Evolutionary conservation across 2,888 invertebrate genomes (phyloP), one percentile per base, ranked within the genome.

Genomic region (Protonemura montana): DNA sequence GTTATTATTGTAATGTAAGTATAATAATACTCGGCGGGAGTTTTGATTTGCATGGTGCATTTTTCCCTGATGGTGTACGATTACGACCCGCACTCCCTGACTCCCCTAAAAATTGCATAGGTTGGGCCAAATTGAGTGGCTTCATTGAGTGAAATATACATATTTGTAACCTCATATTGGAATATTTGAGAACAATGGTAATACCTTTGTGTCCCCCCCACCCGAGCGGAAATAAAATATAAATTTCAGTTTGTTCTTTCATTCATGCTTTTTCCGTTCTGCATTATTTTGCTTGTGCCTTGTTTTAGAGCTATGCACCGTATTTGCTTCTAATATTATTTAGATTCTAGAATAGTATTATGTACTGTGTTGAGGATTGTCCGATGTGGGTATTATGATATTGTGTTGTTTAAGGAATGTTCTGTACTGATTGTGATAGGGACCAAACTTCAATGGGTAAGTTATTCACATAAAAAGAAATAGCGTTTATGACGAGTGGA

Each of bases 1-100:
- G 59, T 84, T 76, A 27, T 76, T 28, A 26, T 84, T 59, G 25
- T 16, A 76, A n/a, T 84, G 84, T 84, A 84, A 84, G 84, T 84
- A 84, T 76, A 76, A 26, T 16, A 2, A 27, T 21, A 35, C 35
- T 35, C 35, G 35, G 59, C 26, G 76, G 27, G 29, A 26, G 21
- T 27, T 29, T 29, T 29, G n/a, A 5, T 59, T 84, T 84, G 84
- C 84, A 84, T 84, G 84, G 76, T 82, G 76, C 76, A 84, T 28
- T 84, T 59, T 59, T n/a, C 59, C 84, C 84, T 27, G 81, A 30
- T 81, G 28, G 29, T n/a, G 28, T 27, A 29, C 21, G 59, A 59
- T 59, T 59, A 21, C 59, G 59, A 13, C 59, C 59, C 21, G 59
- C 27, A 27, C 59, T 6, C 28, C 41, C 82, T 26, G 26, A 6